Evolutionary conservation across 1,140 invertebrate genomes (phyloP), one percentile per base, ranked within the genome.

Genomic region (Ips nitidus): DNA sequence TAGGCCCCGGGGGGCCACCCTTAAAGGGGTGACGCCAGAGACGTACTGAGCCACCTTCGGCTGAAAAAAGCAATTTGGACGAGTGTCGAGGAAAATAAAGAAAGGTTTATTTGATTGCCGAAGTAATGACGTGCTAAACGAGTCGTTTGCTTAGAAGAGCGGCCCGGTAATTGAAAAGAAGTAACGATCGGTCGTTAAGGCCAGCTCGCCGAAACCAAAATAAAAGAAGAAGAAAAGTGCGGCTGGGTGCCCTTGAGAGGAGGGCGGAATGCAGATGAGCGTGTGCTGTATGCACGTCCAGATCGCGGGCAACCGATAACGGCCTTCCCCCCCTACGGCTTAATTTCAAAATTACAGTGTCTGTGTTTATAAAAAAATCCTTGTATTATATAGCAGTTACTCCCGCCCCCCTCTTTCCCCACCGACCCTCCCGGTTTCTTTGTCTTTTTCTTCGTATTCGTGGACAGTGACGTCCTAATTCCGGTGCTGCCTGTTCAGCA

Each of bases 81-180:
- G 45, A 2, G 45, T 50, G 22, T 8, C 45, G 45, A 50, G 45
- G 45, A 3, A 6, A 6, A 22, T 6, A 50, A 50, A 22, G 22
- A 22, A 22, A 22, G 22, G 22, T 22, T 50, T 22, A 50, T 8
- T 50, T 22, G 22, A 50, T 50, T 6, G 22, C 45, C 45, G 45
- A 50, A 50, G 45, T 50, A 50, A 50, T 22, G 45, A 50, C 45
- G 45, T 50, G 45, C 45, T 50, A 50, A 50, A 50, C 45, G 45
- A 50, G 22, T 22, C 45, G 22, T 50, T 50, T 50, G 22, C 45
- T 8, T 50, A 8, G 22, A 22, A 50, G 6, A 22, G 22, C 6
- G 7, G 45, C 6, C 6, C 45, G 45, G 45, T 50, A 50, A 50
- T 50, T 50, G 45, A 50, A 50, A 50, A 50, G 22, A 22, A 50